Conservation (phyloP, 1,140 invertebrate species). For the Zaprionus camerounensis region DNA sequence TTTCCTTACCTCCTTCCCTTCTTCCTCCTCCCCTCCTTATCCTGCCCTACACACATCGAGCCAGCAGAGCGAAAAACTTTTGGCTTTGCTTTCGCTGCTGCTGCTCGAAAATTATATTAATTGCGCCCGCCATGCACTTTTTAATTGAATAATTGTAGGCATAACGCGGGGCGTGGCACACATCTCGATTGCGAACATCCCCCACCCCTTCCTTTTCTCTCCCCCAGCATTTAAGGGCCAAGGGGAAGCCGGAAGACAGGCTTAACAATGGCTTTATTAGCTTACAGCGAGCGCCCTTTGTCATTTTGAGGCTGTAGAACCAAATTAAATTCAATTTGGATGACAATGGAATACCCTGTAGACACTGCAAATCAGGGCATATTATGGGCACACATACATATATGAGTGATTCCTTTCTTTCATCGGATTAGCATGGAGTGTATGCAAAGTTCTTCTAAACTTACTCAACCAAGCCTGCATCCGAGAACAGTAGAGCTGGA, state of each 20-base stretch:
- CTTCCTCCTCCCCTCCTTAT: neutral
- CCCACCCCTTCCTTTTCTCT: neutral
- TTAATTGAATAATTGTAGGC: slow-evolving; percentile 65
- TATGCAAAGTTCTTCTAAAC: too few relatives aligned
- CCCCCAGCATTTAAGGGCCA: neutral
- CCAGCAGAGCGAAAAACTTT: slow-evolving; percentile 45
- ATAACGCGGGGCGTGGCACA: slow-evolving; percentile 44
- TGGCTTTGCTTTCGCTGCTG: slow-evolving; percentile 37
- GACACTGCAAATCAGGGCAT: neutral
- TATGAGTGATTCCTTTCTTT: too few relatives aligned
- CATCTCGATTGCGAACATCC: slow-evolving; percentile 15
- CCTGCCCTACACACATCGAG: slow-evolving; percentile 2
- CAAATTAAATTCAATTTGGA: neutral
- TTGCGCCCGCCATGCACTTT: slow-evolving; percentile 59
- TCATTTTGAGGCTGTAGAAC: neutral
- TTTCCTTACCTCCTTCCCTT: neutral
- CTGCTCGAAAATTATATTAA: slow-evolving; percentile 66
- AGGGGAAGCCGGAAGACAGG: neutral
- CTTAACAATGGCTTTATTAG: slow-evolving; percentile 3
- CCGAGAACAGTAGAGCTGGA: too few relatives aligned
- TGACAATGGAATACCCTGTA: neutral
- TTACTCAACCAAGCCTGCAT: too few relatives aligned
- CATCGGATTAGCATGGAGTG: too few relatives aligned
- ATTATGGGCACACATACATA: too few relatives aligned
- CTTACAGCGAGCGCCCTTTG: neutral